phyloP scores from a whole-genome alignment of 2,113 vertebrate species.

The Cinclus cinclus region DNA sequence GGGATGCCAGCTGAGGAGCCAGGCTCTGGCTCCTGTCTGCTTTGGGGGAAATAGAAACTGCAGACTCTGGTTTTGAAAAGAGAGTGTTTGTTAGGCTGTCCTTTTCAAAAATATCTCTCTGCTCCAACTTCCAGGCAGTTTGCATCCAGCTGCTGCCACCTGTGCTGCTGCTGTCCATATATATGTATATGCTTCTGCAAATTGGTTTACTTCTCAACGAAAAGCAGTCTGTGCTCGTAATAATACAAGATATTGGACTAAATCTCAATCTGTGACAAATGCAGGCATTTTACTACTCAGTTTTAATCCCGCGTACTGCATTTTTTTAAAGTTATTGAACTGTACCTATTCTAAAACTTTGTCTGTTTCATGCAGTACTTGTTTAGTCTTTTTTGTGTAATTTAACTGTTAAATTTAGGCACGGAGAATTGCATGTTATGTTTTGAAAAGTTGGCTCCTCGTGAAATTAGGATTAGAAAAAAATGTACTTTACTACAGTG shows the following conservation, averaged over 20 bases:
- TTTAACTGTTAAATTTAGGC: slow-evolving; percentile 55
- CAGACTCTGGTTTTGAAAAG: neutral
- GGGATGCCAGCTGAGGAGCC: neutral
- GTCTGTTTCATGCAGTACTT: slow-evolving; percentile 73
- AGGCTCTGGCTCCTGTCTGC: neutral
- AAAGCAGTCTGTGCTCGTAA: neutral
- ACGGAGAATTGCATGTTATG: slow-evolving; percentile 58
- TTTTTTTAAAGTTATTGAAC: neutral
- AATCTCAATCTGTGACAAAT: slow-evolving; percentile 57
- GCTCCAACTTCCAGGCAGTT: neutral
- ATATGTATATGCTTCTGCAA: slow-evolving; percentile 10
- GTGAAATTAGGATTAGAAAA: slow-evolving; percentile 48
- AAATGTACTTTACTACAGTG: slow-evolving; percentile 64
- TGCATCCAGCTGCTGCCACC: slow-evolving; percentile 27
- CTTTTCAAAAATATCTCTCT: neutral
- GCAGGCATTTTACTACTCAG: slow-evolving; percentile 60
- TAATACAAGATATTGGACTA: neutral
- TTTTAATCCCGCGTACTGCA: neutral
- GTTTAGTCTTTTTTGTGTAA: slow-evolving; percentile 69
- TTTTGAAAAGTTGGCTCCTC: slow-evolving; percentile 52
- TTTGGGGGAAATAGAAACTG: neutral
- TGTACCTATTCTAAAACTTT: slow-evolving; percentile 50
- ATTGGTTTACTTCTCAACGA: slow-evolving; percentile 11
- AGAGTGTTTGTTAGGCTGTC: neutral
- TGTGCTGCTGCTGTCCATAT: slow-evolving; percentile 26